Conservation (phyloP, 2,888 invertebrate genomes). For the Amorpha juglandis region DNA sequence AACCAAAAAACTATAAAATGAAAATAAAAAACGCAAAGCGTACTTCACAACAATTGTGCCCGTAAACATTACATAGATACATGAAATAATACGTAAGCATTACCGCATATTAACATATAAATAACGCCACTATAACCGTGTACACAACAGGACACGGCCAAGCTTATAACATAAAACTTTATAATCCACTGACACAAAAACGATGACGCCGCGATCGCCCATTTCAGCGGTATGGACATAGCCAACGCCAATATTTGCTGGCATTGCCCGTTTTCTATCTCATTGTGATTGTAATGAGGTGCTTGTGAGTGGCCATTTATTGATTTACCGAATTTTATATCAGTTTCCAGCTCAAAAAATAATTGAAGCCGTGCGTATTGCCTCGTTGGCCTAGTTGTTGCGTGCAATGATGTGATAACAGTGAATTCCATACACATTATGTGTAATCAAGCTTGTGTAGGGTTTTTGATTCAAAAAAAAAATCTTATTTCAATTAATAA, state of each 20-base stretch:
- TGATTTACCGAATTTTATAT: background rate
- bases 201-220: conserved; percentile 13
- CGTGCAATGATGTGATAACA: no score
- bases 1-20: no score
- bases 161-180: conserved; percentile 16
- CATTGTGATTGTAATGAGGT: conserved; percentile 54
- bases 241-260: conserved; percentile 48
- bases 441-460: no score
- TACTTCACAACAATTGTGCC: no score
- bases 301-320: conserved; percentile 2
- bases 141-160: background rate
- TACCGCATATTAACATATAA: background rate
- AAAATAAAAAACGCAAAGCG: no score
- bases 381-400: background rate
- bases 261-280: conserved; percentile 49
- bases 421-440: no score
- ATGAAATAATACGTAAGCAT: background rate
- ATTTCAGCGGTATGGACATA: conserved; percentile 4
- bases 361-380: background rate
- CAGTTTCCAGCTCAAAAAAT: background rate
- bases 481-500: no score
- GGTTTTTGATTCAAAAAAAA: no score
- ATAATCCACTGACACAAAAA: conserved; percentile 22
- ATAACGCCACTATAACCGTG: conserved; percentile 4
- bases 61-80: background rate